Percentiles rank a stretch among this genome's conserved stretches.
phyloP scores from a whole-genome alignment of 92 coral and sea anemone species.

The Blastomussa wellsi region DNA sequence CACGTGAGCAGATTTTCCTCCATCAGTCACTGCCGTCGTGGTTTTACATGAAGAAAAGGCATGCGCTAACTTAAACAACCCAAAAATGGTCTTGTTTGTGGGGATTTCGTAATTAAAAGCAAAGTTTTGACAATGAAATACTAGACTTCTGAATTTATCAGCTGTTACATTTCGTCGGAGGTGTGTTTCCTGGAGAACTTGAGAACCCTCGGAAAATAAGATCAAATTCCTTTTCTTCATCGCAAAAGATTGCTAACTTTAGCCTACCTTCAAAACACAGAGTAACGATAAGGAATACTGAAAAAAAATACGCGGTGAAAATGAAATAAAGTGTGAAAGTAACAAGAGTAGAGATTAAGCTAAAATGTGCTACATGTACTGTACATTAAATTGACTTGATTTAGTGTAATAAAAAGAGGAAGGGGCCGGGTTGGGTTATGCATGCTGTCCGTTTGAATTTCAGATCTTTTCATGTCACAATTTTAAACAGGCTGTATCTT shows the following conservation, averaged over 20 bases:
- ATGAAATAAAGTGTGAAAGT: neutral
- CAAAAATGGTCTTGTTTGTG: conserved; percentile 3
- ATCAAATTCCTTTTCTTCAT: neutral
- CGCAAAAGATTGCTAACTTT: neutral
- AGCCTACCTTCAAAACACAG: neutral
- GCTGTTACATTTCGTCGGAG: neutral
- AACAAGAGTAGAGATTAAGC: too few relatives aligned
- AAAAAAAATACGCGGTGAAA: too few relatives aligned
- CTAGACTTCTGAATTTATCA: neutral
- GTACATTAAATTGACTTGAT: too few relatives aligned
- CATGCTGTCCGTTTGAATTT: too few relatives aligned
- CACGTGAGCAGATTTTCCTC: conserved; percentile 26
- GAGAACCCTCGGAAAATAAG: neutral
- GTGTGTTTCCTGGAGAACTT: neutral
- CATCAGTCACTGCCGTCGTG: neutral
- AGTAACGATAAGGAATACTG: neutral
- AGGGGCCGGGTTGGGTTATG: too few relatives aligned
- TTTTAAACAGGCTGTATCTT: too few relatives aligned
- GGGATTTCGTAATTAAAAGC: neutral
- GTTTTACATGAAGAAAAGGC: neutral
- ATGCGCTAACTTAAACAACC: neutral
- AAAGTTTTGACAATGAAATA: neutral
- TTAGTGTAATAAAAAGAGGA: too few relatives aligned
- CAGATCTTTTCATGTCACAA: too few relatives aligned
- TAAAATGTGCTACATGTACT: too few relatives aligned